These are phyloP conservation scores for Eira barbara DNA, from an alignment of 2,113 vertebrate species.

Conservation along the genomic window DNA sequence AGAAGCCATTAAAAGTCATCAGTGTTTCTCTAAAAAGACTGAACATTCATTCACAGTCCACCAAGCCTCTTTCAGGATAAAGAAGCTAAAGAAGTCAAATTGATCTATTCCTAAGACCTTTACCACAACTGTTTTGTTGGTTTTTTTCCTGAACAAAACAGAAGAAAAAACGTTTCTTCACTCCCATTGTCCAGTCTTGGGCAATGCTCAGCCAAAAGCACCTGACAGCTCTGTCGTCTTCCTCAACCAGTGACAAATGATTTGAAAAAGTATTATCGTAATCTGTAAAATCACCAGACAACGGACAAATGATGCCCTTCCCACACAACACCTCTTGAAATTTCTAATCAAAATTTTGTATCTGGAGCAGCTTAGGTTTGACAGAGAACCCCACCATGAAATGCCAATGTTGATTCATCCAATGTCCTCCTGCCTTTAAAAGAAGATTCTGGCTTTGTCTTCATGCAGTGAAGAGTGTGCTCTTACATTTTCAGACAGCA, in stretches of 20 bases:
- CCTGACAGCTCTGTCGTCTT: neutral
- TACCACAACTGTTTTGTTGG: neutral
- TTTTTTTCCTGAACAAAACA: neutral
- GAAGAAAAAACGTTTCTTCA: neutral
- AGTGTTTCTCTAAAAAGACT: slow-evolving; percentile 9
- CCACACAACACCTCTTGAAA: slow-evolving; percentile 11
- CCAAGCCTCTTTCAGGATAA: neutral
- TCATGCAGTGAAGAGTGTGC: slow-evolving; percentile 46
- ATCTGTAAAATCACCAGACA: slow-evolving; percentile 42
- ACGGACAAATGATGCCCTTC: slow-evolving; percentile 11
- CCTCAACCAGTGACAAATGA: neutral
- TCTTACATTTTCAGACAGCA: slow-evolving; percentile 70
- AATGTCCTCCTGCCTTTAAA: neutral
- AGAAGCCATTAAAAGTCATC: slow-evolving; percentile 12
- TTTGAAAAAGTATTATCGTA: neutral
- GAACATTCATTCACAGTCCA: neutral
- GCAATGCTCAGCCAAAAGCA: neutral
- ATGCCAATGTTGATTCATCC: slow-evolving; percentile 28
- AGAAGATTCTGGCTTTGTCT: slow-evolving; percentile 59
- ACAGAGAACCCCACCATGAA: neutral
- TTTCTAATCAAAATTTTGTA: slow-evolving; percentile 53
- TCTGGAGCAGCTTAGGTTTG: slow-evolving; percentile 24
- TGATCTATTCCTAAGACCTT: slow-evolving; percentile 17
- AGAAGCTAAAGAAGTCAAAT: neutral
- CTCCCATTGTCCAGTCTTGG: neutral